Percentiles rank a stretch among this genome's conserved stretches.
Conservation (phyloP, 23 tunicate species). For the Ciona savignyi region DNA sequence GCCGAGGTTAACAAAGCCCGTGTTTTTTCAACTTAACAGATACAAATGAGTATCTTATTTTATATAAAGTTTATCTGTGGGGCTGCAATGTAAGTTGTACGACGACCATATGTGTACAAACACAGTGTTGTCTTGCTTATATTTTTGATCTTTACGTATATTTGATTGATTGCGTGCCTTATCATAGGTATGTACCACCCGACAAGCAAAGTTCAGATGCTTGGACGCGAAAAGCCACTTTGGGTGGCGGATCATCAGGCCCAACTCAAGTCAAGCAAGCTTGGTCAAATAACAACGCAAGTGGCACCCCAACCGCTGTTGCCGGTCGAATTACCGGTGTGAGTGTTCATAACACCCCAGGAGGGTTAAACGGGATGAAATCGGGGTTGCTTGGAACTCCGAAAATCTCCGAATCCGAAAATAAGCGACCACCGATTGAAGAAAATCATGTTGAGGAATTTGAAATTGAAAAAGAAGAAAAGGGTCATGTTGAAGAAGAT, state of each 20-base stretch:
- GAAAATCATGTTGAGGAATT: neutral
- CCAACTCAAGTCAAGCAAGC: conserved; percentile 29
- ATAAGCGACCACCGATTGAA: neutral
- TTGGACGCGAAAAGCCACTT: conserved; percentile 73
- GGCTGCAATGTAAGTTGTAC: too few relatives aligned
- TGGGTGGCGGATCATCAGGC: conserved; percentile 14
- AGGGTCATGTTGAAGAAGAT: neutral
- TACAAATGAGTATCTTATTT: too few relatives aligned
- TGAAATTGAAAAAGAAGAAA: neutral
- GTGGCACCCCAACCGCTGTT: conserved; percentile 40
- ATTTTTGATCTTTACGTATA: too few relatives aligned
- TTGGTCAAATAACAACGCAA: conserved; percentile 31
- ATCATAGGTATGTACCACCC: conserved; percentile 75
- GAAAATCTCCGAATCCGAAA: neutral
- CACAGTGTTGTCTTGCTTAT: too few relatives aligned
- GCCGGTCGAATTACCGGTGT: conserved; percentile 40
- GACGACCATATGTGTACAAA: too few relatives aligned
- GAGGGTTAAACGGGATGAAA: neutral
- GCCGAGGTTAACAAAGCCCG: too few relatives aligned
- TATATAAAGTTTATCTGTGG: too few relatives aligned
- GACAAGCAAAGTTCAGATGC: conserved; percentile 43
- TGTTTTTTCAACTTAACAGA: too few relatives aligned
- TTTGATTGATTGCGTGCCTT: too few relatives aligned
- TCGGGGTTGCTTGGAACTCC: neutral
- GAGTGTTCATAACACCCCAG: conserved; percentile 21